Base-by-base conservation (phyloP, 2,797 vertebrate genomes). In the Neosilurus mollespiculum region DNA sequence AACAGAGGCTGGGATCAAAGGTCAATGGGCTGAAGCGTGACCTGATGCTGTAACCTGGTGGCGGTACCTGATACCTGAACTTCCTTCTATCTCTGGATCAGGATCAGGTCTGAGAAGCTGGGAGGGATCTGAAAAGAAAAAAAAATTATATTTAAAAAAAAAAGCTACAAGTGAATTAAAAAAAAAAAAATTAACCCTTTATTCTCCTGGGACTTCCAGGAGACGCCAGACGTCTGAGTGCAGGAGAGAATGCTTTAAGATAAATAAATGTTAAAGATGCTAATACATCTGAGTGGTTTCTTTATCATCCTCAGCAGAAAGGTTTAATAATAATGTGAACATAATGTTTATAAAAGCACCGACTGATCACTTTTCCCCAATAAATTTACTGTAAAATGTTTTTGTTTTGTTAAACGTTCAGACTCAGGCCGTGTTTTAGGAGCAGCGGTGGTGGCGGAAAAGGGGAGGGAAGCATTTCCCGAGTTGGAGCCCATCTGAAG, bases 1-100 rank as follows among this genome's bases (percentile, higher is more conserved):
- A 94, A 94, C 92, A 93, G 86, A 88, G 88, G 83, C 58, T 89
- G 89, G 90, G 93, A 93, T 93, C 93, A 93, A 89, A 89, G 93
- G 93, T 94, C 91, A 90, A 87, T 88, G 61, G 72, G 56, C 73
- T 58, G 65, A 83, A 82, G 81, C 65, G n/a, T 75, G 80, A 84
- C 77, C 82, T 64, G 86, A 81, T 81, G 53, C 85, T 82, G 73
- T 82, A 82, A 88, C 81, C 18, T 59, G 61, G 87, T 91, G 89
- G 61, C 89, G 73, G 72, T 67, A 90, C 84, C 66, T 85, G 58
- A 92, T 81, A 83, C 84, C 73, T 72, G 84, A 16, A 30, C 77
- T 69, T 80, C 43, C 75, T 78, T 61, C 54, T 12, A 51, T 77
- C 56, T 73, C 77, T 53, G 73, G 53, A 75, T 58, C 54, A 59